Evolutionary conservation across 2,888 invertebrate genomes (phyloP).

Genomic region (Andrena marginata): DNA sequence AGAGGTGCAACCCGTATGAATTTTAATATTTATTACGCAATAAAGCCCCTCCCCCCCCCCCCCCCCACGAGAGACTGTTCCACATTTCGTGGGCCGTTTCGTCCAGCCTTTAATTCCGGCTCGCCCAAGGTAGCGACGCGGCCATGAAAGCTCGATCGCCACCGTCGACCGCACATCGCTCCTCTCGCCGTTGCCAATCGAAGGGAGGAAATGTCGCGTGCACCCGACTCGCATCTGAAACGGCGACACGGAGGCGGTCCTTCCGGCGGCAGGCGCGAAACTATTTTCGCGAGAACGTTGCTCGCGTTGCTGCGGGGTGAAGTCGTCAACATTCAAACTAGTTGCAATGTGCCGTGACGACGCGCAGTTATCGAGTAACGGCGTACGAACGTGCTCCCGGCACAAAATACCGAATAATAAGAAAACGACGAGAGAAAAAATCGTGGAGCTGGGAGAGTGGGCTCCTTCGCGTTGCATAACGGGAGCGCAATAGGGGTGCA

Average conservation of each 20-base stretch:
- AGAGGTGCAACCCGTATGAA: constrained; percentile 72
- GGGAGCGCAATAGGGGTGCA: constrained; percentile 56
- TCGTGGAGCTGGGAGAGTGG: constrained; percentile 21
- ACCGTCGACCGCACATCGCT: background rate
- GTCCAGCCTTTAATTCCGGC: constrained; percentile 39
- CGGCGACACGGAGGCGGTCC: background rate
- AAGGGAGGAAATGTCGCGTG: background rate
- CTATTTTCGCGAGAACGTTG: constrained; percentile 54
- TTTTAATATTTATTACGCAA: constrained; percentile 75
- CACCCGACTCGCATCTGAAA: background rate
- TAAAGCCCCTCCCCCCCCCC: constrained; percentile 68
- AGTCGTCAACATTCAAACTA: constrained; percentile 68
- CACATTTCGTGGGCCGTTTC: constrained; percentile 36
- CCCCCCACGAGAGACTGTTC: constrained; percentile 32
- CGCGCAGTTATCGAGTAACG: constrained; percentile 71
- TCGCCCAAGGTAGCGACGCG: constrained; percentile 18
- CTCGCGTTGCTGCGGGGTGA: constrained; percentile 61
- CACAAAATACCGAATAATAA: constrained; percentile 82
- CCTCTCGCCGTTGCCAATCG: background rate
- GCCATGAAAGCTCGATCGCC: constrained; percentile 12
- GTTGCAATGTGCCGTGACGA: constrained; percentile 73
- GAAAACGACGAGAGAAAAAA: constrained; percentile 63
- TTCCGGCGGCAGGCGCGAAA: background rate
- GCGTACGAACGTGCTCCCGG: constrained; percentile 80
- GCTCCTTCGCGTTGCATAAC: constrained; percentile 53